Base-by-base conservation (phyloP, 2,113 vertebrate genomes). In the Ictidomys tridecemlineatus region DNA sequence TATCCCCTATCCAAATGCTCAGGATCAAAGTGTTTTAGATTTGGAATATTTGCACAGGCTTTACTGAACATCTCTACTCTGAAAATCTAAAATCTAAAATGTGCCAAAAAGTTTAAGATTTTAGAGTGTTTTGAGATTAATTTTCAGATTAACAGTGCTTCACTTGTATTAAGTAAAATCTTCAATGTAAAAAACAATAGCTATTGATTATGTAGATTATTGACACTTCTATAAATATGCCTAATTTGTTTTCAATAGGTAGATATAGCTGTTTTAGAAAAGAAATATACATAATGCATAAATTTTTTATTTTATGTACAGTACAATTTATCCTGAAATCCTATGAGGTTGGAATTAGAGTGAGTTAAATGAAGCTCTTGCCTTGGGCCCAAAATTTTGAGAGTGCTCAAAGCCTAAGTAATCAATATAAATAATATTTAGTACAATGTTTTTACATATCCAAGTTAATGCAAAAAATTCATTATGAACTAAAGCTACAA, bases 341-440 rank as follows among this genome's bases (percentile, higher is more conserved):
- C 20, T 79, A 22, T 3, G 80, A 76, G 28, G 13, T 34, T 69
- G 34, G 5, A 48, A 24, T 78, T 88, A 79, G 0, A 28, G n/a
- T 34, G 26, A 63, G 11, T 16, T 37, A 72, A 91, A 8, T 70
- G 26, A 89, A 78, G 20, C 16, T 91, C 32, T 89, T 28, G 1
- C 13, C 20, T 20, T 87, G 32, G 20, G 9, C 39, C 72, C 70
- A 83, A 69, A 92, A 89, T 95, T 89, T 96, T 83, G 13, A 26
- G 42, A 70, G 5, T 89, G 30, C 30, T 37, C 37, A 39, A 86
- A 87, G 73, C 34, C 67, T 94, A 24, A 82, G 30, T 90, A 92
- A 97, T 80, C 42, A 87, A 96, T 77, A 85, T 92, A 95, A 97
- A 63, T 88, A 91, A 79, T 58, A 79, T 74, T 88, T 51, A 93